Base-by-base conservation (phyloP, 2,888 invertebrate species). In the Drosophila infuscata region DNA sequence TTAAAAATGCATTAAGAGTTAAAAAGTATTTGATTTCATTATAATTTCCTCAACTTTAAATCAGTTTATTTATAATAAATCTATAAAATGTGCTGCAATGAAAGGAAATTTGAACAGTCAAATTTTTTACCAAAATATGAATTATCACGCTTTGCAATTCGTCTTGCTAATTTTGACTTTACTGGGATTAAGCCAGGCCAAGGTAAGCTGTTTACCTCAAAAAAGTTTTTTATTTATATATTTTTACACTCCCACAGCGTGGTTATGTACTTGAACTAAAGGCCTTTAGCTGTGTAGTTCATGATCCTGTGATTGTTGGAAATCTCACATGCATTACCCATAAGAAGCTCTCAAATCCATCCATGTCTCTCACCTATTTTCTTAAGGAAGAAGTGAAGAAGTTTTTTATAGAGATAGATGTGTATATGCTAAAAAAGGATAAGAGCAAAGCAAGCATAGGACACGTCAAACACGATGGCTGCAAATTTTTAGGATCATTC, bases 401-500 rank as follows among this genome's bases (percentile, higher is more conserved):
- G 3, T 51, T 76, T 1, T 11, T 3, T 25, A 2, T 72, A 1
- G 0, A 32, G 2, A 4, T 49, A 1, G 12, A 54, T 3, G 9
- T 73, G 7, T 48, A 52, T 2, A n/a, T 74, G 49, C 0, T 79
- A 0, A 77, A 70, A 12, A 82, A 76, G 67, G 81, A 81, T 43
- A 83, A 88, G 17, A 77, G 33, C 12, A 76, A 56, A 53, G 36
- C 82, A 9, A 82, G 56, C 33, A 17, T 85, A 0, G 59, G 76
- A 0, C 53, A 61, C 1, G 7, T 61, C 0, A 63, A 76, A 3
- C 46, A 79, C 20, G 70, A 90, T 63, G 89, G 83, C 17, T 90
- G 90, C 60, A 74, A 75, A 4, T 74, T 74, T 15, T 46, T 91
- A 17, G 41, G 33, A 3, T 43, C 67, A 0, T 48, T 57, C 3